phyloP scores from a whole-genome alignment of 2,888 invertebrate genomes.

The Chloromyia formosa region DNA sequence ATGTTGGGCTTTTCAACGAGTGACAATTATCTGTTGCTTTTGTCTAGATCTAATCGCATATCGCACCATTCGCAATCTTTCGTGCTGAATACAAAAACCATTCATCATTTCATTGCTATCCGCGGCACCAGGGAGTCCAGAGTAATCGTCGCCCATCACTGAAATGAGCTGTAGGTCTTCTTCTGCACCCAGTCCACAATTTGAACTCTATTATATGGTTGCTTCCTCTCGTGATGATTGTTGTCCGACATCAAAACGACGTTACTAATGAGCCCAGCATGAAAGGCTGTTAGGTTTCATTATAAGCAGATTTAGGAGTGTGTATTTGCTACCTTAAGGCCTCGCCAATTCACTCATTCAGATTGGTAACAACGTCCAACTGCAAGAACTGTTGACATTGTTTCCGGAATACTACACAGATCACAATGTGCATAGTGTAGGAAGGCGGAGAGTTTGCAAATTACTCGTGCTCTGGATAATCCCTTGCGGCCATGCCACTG shows the following conservation, averaged over 20 bases:
- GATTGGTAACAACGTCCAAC: neutral
- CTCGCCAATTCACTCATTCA: neutral
- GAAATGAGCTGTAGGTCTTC: no score
- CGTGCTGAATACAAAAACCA: no score
- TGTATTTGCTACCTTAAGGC: neutral
- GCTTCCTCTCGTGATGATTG: constrained; percentile 2
- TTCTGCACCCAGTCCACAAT: no score
- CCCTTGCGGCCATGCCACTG: neutral
- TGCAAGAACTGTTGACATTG: neutral
- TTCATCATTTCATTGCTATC: no score
- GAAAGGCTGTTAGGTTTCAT: constrained; percentile 8
- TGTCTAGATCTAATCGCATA: no score
- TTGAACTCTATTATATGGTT: neutral
- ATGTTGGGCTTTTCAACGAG: no score
- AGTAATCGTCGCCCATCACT: no score
- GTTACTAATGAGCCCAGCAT: neutral
- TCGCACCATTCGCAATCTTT: no score
- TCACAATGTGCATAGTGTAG: neutral
- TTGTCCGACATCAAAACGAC: constrained; percentile 1
- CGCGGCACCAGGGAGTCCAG: no score
- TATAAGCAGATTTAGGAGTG: constrained; percentile 7
- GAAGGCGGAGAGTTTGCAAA: neutral
- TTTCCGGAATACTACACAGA: neutral
- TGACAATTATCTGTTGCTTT: no score
- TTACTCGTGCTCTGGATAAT: constrained; percentile 5